Base-by-base conservation (phyloP, 2,888 invertebrate species). In the Sipha maydis region DNA sequence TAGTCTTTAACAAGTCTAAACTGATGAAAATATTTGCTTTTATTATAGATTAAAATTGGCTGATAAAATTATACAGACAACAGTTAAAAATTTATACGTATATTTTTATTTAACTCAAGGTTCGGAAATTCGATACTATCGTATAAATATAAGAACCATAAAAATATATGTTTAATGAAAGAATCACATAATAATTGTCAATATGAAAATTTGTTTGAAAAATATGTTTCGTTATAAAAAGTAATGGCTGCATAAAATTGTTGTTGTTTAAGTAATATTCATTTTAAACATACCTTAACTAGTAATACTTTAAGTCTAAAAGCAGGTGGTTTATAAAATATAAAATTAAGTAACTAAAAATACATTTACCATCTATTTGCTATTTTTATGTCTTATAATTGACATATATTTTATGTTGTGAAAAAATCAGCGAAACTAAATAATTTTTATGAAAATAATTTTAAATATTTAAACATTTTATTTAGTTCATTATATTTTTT, bases 271-370 rank as follows among this genome's bases (percentile, higher is more conserved):
- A 56, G 31, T 28, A 56, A 21, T 31, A 78, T 78, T 78, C 4
- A 78, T 78, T 78, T 31, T 19, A 56, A 31, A 28, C 78, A 31
- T 31, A 21, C 21, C n/a, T 2, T 77, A n/a, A 48, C 61, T 19
- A 4, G 25, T 61, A 75, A 31, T 17, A 8, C n/a, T 38, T 3
- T 25, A 2, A 25, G 54, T 11, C 28, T 19, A 19, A n/a, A 54
- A 54, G 54, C 77, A 77, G 48, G 48, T 77, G 77, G 54, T 54
- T 34, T 54, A 54, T 25, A 28, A 77, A 77, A 54, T 28, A 78
- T 31, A 28, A 56, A 56, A 61, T 25, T 3, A 21, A 25, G 25
- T 61, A 21, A 61, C 25, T 61, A 41, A 75, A 38, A 78, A 56
- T 56, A 78, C 28, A 41, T n/a, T n/a, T 31, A 56, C 56, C 7